A percentile compares a stretch with the other conserved stretches of the same genome.
Evolutionary conservation across 1,140 invertebrate species (phyloP).

Genomic region (Drosophila oshimai): DNA sequence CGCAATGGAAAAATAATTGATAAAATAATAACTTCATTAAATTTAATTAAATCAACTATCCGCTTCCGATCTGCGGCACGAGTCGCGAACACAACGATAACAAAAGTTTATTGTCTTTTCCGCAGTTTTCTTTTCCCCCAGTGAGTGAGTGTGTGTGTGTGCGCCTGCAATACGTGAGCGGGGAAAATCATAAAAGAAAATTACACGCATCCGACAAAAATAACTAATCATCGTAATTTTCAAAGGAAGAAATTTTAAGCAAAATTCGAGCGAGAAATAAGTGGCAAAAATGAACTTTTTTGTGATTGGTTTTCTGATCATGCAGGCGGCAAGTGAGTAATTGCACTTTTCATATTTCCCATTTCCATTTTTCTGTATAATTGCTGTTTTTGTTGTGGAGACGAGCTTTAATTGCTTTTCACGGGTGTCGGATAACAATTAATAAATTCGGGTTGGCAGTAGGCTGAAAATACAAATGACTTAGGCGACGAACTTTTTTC

Average conservation of each 20-base stretch:
- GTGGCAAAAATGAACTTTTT: constrained; percentile 77
- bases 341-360: constrained; percentile 27
- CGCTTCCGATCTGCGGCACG: constrained; percentile 69
- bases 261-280: constrained; percentile 32
- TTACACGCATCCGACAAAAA: constrained; percentile 49
- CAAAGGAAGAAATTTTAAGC: constrained; percentile 22
- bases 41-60: constrained; percentile 69
- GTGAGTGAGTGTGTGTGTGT: constrained; percentile 12
- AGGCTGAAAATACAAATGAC: constrained; percentile 8
- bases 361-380: constrained; percentile 19
- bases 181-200: constrained; percentile 42
- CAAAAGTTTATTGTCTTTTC: constrained; percentile 52
- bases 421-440: constrained; percentile 30
- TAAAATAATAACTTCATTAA: constrained; percentile 70
- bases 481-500: constrained; percentile 27
- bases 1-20: constrained; percentile 32
- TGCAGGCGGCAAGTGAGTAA: constrained; percentile 82
- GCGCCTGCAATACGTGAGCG: constrained; percentile 9
- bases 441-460: constrained; percentile 14
- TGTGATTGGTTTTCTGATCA: constrained; percentile 79
- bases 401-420: constrained; percentile 23
- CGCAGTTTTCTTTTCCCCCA: constrained; percentile 27
- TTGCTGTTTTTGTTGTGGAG: constrained; percentile 11
- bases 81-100: constrained; percentile 36
- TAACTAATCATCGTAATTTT: constrained; percentile 40